Evolutionary conservation across 2,797 vertebrate genomes (phyloP).

Genomic region (Darevskia mixta): DNA sequence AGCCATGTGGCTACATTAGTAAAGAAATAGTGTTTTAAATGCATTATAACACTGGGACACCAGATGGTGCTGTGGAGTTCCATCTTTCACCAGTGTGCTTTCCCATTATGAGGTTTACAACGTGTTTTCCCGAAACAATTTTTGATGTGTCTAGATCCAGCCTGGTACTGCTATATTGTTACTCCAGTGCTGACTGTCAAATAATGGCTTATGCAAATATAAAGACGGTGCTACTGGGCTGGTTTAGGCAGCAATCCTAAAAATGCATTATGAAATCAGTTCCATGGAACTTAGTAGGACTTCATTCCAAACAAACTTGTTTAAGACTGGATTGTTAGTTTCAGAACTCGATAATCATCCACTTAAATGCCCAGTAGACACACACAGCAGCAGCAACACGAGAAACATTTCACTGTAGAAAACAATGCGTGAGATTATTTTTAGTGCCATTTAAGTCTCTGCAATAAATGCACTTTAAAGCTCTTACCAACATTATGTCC

Average conservation of each 20-base stretch:
- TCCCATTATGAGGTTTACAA: no score
- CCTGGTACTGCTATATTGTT: not conserved
- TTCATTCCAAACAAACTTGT: not conserved
- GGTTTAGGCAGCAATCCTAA: not conserved
- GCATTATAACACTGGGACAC: no score
- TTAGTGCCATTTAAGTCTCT: not conserved
- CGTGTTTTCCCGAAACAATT: no score
- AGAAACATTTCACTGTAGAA: conserved; percentile 3
- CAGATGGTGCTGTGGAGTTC: no score
- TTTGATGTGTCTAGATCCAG: no score
- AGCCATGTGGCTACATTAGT: no score
- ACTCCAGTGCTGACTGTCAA: not conserved
- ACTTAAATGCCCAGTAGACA: not conserved
- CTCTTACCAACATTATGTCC: not conserved
- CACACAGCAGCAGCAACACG: not conserved
- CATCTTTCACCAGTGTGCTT: no score
- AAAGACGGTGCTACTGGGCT: not conserved
- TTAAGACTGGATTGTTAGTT: not conserved
- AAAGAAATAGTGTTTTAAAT: no score
- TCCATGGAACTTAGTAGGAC: not conserved
- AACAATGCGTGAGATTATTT: not conserved
- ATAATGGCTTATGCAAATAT: not conserved
- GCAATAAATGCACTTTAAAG: not conserved
- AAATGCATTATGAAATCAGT: not conserved
- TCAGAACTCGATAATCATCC: no score